phyloP scores from a whole-genome alignment of 2,113 vertebrate species.

The Prochilodus magdalenae region DNA sequence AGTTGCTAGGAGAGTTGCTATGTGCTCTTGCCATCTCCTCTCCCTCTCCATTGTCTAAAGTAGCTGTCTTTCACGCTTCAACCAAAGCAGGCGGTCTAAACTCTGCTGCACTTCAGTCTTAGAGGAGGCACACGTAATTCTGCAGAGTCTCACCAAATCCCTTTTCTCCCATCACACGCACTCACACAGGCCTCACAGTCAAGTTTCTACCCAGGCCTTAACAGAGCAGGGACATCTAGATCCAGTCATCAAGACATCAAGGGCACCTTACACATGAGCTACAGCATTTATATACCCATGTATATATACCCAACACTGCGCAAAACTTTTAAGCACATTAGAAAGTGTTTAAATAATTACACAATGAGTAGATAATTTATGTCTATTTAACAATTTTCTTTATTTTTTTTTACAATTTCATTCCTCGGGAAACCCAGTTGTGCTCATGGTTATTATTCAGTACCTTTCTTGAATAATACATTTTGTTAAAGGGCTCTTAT shows the following conservation, averaged over 20 bases:
- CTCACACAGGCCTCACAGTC: slow-evolving; percentile 59
- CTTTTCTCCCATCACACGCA: slow-evolving; percentile 17
- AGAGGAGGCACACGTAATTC: slow-evolving; percentile 59
- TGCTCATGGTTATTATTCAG: no score
- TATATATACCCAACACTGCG: no score
- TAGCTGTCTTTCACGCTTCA: slow-evolving; percentile 52
- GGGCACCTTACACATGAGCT: no score
- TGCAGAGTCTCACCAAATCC: slow-evolving; percentile 4
- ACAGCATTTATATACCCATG: no score
- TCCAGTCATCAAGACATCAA: slow-evolving; percentile 60
- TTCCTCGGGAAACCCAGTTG: no score
- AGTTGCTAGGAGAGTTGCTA: slow-evolving; percentile 70
- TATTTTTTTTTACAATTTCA: no score
- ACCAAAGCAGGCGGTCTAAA: slow-evolving; percentile 49
- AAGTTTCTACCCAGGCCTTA: slow-evolving; percentile 69
- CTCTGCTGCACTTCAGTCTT: slow-evolving; percentile 62
- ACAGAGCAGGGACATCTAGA: slow-evolving; percentile 68
- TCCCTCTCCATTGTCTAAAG: slow-evolving; percentile 61
- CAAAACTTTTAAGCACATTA: no score
- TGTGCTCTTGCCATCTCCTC: slow-evolving; percentile 46
- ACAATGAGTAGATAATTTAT: no score
- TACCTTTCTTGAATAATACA: no score
- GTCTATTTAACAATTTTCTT: no score
- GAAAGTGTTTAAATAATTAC: no score
- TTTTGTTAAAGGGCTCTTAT: no score